Conservation (phyloP, 2,113 vertebrate species). For the Chaetorhynchus papuensis region DNA sequence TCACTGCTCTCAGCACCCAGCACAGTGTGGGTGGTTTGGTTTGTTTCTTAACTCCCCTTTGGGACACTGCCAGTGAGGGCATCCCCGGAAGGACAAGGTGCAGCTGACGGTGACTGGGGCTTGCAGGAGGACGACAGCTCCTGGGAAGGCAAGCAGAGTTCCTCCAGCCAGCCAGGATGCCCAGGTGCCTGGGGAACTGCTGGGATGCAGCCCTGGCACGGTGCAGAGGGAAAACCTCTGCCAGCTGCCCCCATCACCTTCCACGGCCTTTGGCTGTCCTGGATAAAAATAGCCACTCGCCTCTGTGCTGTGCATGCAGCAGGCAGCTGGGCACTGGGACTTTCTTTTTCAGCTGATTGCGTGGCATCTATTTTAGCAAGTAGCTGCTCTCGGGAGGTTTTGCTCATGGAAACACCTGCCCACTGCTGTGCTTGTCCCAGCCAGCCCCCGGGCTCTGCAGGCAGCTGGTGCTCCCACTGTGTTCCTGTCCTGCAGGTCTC, state of each 20-base stretch:
- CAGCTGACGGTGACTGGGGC: not conserved
- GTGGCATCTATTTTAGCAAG: not conserved
- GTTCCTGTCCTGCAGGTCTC: accelerated
- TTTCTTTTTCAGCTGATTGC: not conserved
- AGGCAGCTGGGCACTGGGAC: not conserved
- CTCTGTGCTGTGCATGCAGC: not conserved
- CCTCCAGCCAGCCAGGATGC: not conserved
- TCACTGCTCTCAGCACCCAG: not conserved
- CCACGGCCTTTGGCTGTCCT: not conserved
- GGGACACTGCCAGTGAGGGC: not conserved
- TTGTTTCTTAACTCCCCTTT: not conserved
- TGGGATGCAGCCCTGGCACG: not conserved
- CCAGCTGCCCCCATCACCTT: not conserved
- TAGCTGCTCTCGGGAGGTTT: not conserved
- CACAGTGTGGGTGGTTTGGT: not conserved
- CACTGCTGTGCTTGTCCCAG: not conserved
- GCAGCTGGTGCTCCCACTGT: not conserved
- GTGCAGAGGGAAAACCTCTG: not conserved
- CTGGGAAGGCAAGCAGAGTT: not conserved
- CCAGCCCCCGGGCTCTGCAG: accelerated
- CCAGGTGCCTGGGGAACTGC: not conserved
- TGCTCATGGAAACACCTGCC: slow-evolving; percentile 2
- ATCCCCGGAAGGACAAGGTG: not conserved
- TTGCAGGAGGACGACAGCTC: not conserved
- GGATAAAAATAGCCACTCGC: accelerated